Conservation (phyloP, 2,888 invertebrate genomes). For the Pocota personata region DNA sequence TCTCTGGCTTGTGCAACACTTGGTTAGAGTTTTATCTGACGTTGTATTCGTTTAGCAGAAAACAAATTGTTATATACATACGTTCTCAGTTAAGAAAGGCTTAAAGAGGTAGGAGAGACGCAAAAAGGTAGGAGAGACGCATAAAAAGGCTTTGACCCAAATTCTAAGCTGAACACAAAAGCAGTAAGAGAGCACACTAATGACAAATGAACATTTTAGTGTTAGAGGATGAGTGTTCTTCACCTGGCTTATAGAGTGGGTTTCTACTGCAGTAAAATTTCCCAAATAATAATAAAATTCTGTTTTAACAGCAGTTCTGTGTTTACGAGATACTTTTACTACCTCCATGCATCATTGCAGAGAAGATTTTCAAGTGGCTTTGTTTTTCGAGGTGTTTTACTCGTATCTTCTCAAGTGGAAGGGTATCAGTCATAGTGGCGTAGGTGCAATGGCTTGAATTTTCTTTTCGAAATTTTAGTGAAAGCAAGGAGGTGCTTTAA, state of each 20-base stretch:
- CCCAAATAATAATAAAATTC: conserved; percentile 17
- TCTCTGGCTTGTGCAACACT: conserved; percentile 10
- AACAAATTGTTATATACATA: neutral
- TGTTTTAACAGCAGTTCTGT: neutral
- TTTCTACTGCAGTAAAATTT: neutral
- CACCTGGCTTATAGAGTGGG: neutral
- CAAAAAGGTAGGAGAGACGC: neutral
- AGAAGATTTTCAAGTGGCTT: neutral
- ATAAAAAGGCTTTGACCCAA: conserved; percentile 49
- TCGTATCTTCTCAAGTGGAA: neutral
- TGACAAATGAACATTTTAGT: conserved; percentile 33
- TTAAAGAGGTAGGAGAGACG: neutral
- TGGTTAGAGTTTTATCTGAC: neutral
- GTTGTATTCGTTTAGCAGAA: conserved; percentile 21
- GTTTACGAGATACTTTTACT: conserved; percentile 1
- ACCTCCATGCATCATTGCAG: neutral
- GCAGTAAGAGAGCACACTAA: conserved; percentile 5
- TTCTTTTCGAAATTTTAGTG: neutral
- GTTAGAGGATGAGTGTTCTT: neutral
- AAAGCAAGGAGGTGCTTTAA: neutral
- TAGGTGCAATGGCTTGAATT: neutral
- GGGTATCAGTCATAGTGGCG: neutral
- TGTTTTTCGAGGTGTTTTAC: neutral
- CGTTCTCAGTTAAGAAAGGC: neutral
- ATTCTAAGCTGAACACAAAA: conserved; percentile 37